These are phyloP conservation scores for Babyrousa celebensis DNA, from an alignment of 2,797 vertebrate species.

Conservation along the genomic window DNA sequence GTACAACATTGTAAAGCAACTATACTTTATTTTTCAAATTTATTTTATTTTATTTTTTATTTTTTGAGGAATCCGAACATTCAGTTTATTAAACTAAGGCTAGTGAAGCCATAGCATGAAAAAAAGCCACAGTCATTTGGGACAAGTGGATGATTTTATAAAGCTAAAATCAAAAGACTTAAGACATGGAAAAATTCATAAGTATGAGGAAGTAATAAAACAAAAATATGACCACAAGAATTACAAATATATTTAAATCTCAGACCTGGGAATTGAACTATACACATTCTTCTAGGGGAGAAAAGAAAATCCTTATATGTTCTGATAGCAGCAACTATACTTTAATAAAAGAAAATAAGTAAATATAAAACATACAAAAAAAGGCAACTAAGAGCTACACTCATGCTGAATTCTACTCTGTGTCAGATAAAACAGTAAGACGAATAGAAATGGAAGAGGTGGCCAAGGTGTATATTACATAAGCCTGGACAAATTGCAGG, in stretches of 20 bases:
- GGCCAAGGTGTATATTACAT: neutral
- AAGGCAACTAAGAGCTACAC: neutral
- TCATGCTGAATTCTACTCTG: neutral
- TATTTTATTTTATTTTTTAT: no score
- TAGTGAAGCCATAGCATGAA: constrained; percentile 81
- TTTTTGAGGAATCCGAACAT: constrained; percentile 84
- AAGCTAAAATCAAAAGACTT: constrained; percentile 91
- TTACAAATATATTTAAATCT: constrained; percentile 93
- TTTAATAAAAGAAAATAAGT: no score
- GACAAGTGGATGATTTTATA: constrained; percentile 88
- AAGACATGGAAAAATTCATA: constrained; percentile 90
- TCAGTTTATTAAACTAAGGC: constrained; percentile 89
- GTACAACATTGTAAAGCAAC: no score
- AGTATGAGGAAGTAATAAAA: constrained; percentile 90
- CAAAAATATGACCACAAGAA: constrained; percentile 89
- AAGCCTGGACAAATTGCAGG: constrained; percentile 11
- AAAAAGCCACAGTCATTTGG: constrained; percentile 91
- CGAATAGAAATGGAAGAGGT: constrained; percentile 14
- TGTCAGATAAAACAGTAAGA: constrained; percentile 20
- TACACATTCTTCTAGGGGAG: constrained; percentile 90
- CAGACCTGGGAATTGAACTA: constrained; percentile 90
- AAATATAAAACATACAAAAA: neutral
- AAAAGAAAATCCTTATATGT: constrained; percentile 91
- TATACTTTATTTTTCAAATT: no score
- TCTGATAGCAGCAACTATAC: constrained; percentile 93